Base-by-base conservation (phyloP, 2,888 invertebrate genomes). In the Coronaproctus castanopsis region DNA sequence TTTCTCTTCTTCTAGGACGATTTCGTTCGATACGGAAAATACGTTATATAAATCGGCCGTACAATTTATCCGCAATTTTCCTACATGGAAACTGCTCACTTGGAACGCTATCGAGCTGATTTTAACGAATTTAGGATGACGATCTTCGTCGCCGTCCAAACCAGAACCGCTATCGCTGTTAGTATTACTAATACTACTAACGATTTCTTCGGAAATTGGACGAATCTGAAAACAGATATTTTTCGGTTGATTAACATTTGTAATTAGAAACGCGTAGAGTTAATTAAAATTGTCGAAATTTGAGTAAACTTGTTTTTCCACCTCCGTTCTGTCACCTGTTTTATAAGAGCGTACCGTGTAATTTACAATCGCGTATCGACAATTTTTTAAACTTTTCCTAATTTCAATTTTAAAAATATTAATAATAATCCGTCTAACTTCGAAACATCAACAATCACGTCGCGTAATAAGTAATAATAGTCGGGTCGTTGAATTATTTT, bases 1-100 rank as follows among this genome's bases (percentile, higher is more conserved):
- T 68, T 80, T 80, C 71, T 84, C 84, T 74, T 84, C 83, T 71
- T 82, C 82, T 67, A 84, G 75, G 66, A 78, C 74, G 64, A 79
- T 73, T 70, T 80, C 81, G 59, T 77, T 76, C 64, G 78, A 75
- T 66, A 78, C 76, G 65, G 77, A 76, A 71, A 84, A 82, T 66
- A 83, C 74, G 70, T 80, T 78, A 74, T 81, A 82, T 71, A 83
- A 75, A 67, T 76, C 78, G 59, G 81, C 82, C 67, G 79, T 77
- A 71, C 83, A 83, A 66, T 79, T 77, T 65, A 83, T 74, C 63
- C 78, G 77, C 62, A 83, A 75, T 68, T 78, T 79, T 63, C 82
- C 81, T 48, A 78, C 76, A 70, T 78, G 77, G 70, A 82, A 83
- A 61, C 78, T 79, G 67, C 78, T 76, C 66, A 82, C 79, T 66